A percentile compares a stretch with the other conserved stretches of the same genome.
Conservation (phyloP, 2,888 invertebrate species). For the Ormyrus nitidulus region DNA sequence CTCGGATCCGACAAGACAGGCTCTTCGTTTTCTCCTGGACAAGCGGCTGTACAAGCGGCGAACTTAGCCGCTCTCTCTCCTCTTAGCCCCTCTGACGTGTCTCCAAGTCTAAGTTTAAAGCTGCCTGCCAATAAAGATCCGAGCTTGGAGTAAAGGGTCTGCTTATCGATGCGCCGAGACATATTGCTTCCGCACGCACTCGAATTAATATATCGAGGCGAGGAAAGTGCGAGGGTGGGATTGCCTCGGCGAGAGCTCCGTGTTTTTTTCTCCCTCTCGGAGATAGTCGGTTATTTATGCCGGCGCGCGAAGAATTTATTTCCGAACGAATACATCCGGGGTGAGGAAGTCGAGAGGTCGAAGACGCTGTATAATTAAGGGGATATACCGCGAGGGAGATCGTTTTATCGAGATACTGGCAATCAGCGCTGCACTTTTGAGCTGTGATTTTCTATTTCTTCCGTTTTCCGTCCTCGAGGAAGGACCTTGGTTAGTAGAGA, state of each 20-base stretch:
- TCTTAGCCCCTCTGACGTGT: too few relatives aligned
- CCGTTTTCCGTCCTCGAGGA: too few relatives aligned
- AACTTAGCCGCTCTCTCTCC: background rate
- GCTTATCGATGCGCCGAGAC: too few relatives aligned
- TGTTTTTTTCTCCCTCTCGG: background rate
- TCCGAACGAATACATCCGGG: background rate
- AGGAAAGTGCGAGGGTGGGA: too few relatives aligned
- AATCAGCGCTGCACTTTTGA: too few relatives aligned
- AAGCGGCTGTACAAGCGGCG: background rate
- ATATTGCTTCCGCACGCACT: background rate
- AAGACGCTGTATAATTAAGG: too few relatives aligned
- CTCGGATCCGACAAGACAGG: conserved; percentile 5
- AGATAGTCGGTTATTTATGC: conserved; percentile 8
- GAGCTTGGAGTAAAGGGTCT: background rate
- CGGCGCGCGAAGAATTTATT: background rate
- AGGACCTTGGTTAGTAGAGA: too few relatives aligned
- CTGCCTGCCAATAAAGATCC: conserved; percentile 31
- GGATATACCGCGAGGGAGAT: too few relatives aligned
- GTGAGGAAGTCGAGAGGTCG: too few relatives aligned
- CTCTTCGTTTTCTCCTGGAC: conserved; percentile 21
- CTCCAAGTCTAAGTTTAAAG: conserved; percentile 14
- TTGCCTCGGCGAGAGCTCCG: too few relatives aligned
- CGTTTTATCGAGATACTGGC: too few relatives aligned
- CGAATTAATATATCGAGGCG: background rate
- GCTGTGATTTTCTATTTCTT: too few relatives aligned